Conservation (phyloP, 2,888 invertebrate species). For the Acronicta alni region DNA sequence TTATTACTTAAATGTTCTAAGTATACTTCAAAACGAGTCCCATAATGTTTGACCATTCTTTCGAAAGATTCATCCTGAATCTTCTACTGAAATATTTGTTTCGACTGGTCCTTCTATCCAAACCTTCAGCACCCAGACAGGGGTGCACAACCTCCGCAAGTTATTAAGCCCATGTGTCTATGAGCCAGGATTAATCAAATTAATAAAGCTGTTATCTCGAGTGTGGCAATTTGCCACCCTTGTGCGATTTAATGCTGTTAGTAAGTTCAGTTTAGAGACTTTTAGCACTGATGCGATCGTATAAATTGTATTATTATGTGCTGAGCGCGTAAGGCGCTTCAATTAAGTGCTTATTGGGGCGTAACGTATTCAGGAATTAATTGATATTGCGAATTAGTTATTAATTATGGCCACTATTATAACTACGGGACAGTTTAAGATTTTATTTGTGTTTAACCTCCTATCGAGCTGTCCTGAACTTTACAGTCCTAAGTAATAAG, state of each 20-base stretch:
- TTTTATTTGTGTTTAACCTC: not conserved
- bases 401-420: conserved; percentile 7
- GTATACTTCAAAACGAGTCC: no score
- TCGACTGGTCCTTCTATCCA: conserved; percentile 14
- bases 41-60: no score
- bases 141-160: conserved; percentile 52
- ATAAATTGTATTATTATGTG: conserved; percentile 54
- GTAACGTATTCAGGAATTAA: conserved; percentile 27
- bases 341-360: conserved; percentile 40
- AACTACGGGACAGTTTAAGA: not conserved
- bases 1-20: no score
- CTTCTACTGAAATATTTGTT: no score
- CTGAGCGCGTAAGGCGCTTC: conserved; percentile 27
- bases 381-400: conserved; percentile 30
- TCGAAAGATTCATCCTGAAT: no score
- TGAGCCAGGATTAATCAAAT: conserved; percentile 74
- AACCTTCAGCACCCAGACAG: conserved; percentile 21
- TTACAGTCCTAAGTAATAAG: no score
- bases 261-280: conserved; percentile 51
- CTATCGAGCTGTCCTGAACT: no score
- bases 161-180: conserved; percentile 70
- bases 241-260: conserved; percentile 62
- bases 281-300: conserved; percentile 54
- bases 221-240: conserved; percentile 72
- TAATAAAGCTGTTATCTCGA: conserved; percentile 78